Percentiles rank a stretch among this genome's conserved stretches.
Conservation (phyloP, 2,888 invertebrate species). For the Hyalella azteca region DNA sequence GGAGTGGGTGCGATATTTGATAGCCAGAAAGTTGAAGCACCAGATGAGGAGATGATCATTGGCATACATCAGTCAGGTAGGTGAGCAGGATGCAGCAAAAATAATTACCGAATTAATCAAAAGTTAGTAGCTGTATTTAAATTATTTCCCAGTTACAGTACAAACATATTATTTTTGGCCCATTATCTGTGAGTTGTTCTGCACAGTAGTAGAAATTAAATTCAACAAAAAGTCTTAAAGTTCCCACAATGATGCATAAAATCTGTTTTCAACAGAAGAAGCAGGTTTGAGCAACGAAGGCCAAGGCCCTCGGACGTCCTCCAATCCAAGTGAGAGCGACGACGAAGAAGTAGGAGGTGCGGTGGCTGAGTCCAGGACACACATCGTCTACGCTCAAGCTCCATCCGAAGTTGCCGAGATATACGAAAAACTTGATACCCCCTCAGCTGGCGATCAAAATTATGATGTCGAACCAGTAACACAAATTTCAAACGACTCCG, state of each 20-base stretch:
- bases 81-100: too few species aligned
- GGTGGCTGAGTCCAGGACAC: constrained; percentile 2
- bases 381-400: constrained; percentile 7
- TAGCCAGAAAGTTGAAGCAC: background rate
- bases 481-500: background rate
- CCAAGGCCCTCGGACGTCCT: background rate
- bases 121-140: too few species aligned
- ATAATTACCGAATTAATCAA: too few species aligned
- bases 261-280: background rate
- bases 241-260: too few species aligned
- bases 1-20: background rate
- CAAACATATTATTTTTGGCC: too few species aligned
- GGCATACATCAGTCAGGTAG: too few species aligned
- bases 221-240: too few species aligned
- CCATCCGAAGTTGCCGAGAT: constrained; percentile 17
- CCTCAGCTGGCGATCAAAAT: background rate
- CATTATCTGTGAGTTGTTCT: too few species aligned
- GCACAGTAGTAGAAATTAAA: too few species aligned
- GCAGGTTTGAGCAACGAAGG: constrained; percentile 6
- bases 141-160: too few species aligned
- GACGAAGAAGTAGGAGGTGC: constrained; percentile 8
- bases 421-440: background rate
- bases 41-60: background rate
- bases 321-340: too few species aligned
- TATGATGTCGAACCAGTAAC: background rate